Conservation (phyloP, 2,797 vertebrate species). For the Cynopterus sphinx region DNA sequence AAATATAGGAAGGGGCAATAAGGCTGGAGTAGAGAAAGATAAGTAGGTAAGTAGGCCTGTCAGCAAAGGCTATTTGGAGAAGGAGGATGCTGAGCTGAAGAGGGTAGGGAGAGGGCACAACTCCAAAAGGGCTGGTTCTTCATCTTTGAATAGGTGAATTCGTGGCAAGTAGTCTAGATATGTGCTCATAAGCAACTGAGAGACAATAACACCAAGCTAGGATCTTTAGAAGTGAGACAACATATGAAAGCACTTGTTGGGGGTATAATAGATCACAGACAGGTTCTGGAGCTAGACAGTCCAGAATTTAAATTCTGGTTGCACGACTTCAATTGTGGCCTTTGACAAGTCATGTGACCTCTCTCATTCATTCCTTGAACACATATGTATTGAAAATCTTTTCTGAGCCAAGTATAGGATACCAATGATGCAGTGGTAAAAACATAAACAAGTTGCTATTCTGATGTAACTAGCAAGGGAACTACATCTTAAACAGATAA, state of each 20-base stretch:
- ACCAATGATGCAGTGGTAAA: background rate
- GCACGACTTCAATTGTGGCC: background rate
- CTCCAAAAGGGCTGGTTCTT: background rate
- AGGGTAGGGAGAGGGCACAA: background rate
- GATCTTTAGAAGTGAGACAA: constrained; percentile 14
- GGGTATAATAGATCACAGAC: background rate
- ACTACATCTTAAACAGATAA: background rate
- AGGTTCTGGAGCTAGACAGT: background rate
- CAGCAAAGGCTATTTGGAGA: constrained; percentile 9
- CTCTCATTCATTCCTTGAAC: background rate
- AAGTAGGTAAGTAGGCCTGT: background rate
- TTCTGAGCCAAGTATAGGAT: background rate
- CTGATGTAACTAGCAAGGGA: background rate
- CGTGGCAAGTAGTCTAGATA: background rate
- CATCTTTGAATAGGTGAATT: background rate
- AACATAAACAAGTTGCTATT: background rate
- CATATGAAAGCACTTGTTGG: background rate
- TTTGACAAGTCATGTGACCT: constrained; percentile 26
- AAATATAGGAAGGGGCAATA: background rate
- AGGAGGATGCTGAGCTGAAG: background rate
- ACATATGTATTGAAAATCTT: background rate
- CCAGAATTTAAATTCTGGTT: background rate
- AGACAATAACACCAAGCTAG: background rate
- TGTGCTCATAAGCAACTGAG: background rate
- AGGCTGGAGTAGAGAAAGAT: background rate